These are phyloP conservation scores for Akabosia matsudoensis DNA, from an alignment of 1,140 invertebrate species.

Conservation along the genomic window DNA sequence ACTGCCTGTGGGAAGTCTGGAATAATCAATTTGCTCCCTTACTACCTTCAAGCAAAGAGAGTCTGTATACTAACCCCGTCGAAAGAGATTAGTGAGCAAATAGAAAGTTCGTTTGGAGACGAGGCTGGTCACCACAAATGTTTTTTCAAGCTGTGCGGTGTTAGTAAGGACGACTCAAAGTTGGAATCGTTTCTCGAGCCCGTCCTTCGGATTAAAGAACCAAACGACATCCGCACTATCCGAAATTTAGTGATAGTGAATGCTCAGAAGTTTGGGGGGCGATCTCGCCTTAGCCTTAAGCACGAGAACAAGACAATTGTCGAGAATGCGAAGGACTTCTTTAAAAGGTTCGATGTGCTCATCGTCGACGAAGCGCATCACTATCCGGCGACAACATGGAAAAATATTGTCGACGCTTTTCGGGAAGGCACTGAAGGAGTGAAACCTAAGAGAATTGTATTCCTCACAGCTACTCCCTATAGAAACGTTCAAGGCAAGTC, in stretches of 20 bases:
- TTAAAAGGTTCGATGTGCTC: slow-evolving; percentile 23
- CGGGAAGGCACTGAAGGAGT: not conserved
- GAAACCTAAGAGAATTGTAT: slow-evolving; percentile 20
- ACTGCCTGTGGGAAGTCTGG: slow-evolving; percentile 32
- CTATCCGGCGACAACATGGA: slow-evolving; percentile 32
- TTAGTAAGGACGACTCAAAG: not conserved
- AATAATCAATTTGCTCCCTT: slow-evolving; percentile 28
- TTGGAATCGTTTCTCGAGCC: not conserved
- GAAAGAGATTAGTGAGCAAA: not conserved
- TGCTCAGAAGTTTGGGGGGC: slow-evolving; percentile 33
- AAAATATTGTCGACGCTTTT: slow-evolving; percentile 17
- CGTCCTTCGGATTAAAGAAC: not conserved
- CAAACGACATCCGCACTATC: not conserved
- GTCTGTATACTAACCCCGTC: slow-evolving; percentile 28
- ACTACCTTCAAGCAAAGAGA: slow-evolving; percentile 21
- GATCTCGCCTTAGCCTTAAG: not conserved
- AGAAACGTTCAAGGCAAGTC: not conserved
- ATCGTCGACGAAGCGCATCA: slow-evolving; percentile 38
- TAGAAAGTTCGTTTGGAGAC: not conserved
- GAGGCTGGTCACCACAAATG: not conserved
- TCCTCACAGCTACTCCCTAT: slow-evolving; percentile 30
- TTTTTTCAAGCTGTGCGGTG: not conserved
- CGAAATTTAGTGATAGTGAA: slow-evolving; percentile 29
- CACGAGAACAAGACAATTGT: not conserved
- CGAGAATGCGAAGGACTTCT: not conserved